Evolutionary conservation across 92 coral and sea anemone species (phyloP), one percentile per base, ranked within the genome.

Genomic region (Umimayanthus kanabou): DNA sequence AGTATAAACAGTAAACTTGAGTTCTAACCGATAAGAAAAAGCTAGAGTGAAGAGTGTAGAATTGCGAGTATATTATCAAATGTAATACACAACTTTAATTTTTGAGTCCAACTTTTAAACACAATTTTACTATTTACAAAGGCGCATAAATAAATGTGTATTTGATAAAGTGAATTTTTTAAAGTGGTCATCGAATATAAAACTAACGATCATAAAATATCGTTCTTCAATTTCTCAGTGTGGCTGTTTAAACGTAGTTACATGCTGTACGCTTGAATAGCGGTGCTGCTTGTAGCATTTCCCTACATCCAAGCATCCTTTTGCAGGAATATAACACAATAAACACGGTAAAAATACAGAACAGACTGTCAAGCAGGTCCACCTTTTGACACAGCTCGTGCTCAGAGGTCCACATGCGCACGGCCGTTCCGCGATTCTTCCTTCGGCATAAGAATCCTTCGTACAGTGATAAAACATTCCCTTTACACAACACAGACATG

Each of bases 381-480:
- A 97, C 81, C 98, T 90, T 33, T 95, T 92, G 15, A 97, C 71
- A 75, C 99, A 97, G 20, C 91, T 88, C 72, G 88, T 93, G 50
- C 91, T 81, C 22, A 95, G 78, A 30, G 96, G 96, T 66, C 90
- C 88, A 82, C 99, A 97, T 7, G 96, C 86, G 80, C 99, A 97
- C 43, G 99, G 99, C 67, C 87, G 93, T 80, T 93, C 98, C 4
- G 96, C 93, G 77, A 90, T 86, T 66, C 87, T 93, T 39, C 98
- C 99, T 85, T 95, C 99, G 64, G 91, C 92, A 49, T 92, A 92
- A 40, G 92, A 89, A 80, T 97, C 99, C 86, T 97, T 97, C 18
- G 99, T 95, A 84, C 96, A 94, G 79, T 97, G 99, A 88, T 97
- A 97, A 79, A 97, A 81, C 69, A 93, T 92, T 29, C 98, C 99